Evolutionary conservation across 2,888 invertebrate genomes (phyloP).

Genomic region (Acanthosepion lycidas): DNA sequence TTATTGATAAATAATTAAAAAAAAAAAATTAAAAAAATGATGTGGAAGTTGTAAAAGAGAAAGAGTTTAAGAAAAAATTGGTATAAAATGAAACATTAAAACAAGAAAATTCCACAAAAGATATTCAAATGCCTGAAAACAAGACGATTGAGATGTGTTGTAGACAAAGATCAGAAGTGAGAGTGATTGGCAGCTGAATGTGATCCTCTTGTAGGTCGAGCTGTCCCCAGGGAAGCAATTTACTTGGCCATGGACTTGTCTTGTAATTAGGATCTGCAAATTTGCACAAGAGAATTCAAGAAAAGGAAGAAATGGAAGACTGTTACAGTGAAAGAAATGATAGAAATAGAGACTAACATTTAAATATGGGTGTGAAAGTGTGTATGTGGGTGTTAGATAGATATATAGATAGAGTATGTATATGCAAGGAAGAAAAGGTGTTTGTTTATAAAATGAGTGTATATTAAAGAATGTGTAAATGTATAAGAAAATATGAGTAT

Average conservation of each 20-base stretch:
- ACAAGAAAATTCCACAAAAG: background rate
- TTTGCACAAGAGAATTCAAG: background rate
- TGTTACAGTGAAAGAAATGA: background rate
- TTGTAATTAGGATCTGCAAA: constrained; percentile 12
- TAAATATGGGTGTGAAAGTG: background rate
- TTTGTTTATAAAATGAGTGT: too few relatives aligned
- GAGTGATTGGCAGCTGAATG: constrained; percentile 20
- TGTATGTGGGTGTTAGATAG: too few relatives aligned
- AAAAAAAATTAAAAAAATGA: background rate
- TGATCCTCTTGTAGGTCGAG: constrained; percentile 21
- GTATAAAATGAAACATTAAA: background rate
- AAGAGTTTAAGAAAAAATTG: background rate
- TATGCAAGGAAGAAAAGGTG: too few relatives aligned
- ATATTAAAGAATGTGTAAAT: too few relatives aligned
- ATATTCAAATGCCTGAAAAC: background rate
- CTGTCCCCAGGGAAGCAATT: constrained; percentile 12
- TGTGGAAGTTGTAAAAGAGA: background rate
- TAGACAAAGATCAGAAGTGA: background rate
- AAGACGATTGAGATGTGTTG: background rate
- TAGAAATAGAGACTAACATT: background rate
- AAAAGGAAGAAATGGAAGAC: background rate
- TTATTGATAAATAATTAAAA: background rate
- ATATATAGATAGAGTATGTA: too few relatives aligned
- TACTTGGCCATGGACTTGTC: background rate
- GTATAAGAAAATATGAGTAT: too few relatives aligned